These are phyloP conservation scores for Phoeniculus purpureus DNA, from an alignment of 2,797 vertebrate species.

Conservation along the genomic window DNA sequence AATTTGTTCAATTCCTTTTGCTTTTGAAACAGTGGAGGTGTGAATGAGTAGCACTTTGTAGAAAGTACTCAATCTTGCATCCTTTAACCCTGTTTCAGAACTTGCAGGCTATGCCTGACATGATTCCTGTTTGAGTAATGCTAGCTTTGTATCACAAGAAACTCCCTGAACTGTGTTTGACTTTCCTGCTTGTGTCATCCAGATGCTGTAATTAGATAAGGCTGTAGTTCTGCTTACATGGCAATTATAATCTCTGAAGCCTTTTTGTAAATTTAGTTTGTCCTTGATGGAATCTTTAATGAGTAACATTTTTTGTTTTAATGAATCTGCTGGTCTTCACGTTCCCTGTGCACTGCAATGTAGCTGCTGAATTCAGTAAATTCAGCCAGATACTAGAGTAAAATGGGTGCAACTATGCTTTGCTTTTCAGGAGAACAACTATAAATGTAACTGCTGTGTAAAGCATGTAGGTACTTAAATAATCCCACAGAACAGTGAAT, in stretches of 20 bases:
- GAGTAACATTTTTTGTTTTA: neutral
- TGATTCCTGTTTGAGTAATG: neutral
- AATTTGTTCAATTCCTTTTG: neutral
- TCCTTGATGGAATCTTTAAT: neutral
- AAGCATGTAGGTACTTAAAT: neutral
- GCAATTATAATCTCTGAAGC: neutral
- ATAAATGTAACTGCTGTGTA: neutral
- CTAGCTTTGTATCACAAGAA: neutral
- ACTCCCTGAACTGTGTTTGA: neutral
- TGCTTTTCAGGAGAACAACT: neutral
- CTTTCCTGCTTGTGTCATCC: neutral
- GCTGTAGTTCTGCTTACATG: neutral
- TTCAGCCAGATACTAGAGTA: neutral
- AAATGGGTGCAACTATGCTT: neutral
- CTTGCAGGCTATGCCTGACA: neutral
- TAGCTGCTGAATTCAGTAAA: neutral
- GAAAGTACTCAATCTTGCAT: neutral
- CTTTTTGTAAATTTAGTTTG: neutral
- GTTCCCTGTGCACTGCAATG: neutral
- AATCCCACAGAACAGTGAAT: neutral
- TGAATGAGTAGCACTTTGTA: neutral
- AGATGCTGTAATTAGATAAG: neutral
- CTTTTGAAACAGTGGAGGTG: neutral
- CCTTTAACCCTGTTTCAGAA: neutral
- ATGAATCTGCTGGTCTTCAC: neutral